Base-by-base conservation (phyloP, 2,797 vertebrate species). In the Danio choprae region DNA sequence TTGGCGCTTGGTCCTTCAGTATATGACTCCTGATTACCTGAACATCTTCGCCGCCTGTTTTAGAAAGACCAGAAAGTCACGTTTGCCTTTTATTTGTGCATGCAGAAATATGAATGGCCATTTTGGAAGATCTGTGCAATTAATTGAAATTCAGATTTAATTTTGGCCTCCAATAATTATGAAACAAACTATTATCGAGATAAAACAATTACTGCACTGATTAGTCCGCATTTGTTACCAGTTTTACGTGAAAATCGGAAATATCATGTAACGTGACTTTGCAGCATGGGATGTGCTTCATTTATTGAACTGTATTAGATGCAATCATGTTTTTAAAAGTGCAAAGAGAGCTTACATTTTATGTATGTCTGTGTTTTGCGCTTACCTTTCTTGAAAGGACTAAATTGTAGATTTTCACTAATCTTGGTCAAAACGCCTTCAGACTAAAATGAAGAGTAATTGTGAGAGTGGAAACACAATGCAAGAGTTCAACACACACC, bases 1-100 rank as follows among this genome's bases (percentile, higher is more conserved):
- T 88, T 18, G 95, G 97, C 60, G 95, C 92, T 4, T 94, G 87
- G 43, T 94, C 92, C 0, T 65, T 88, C 10, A 94, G 74, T 60
- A 94, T 87, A 0, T 82, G 13, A 0, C 91, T 90, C 7, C 29
- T 89, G 10, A 98, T 4, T 0, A 15, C 43, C 87, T 89, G 88
- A 6, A 81, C 68, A 84, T 98, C 95, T 15, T 78, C 81, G 0
- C 95, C 94, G 1, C 16, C 97, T 97, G 81, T 79, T 63, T 7
- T 16, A 41, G 46, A 63, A 18, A 22, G 13, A 36, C 4, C 11
- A 43, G 10, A 48, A 48, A 12, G 12, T 62, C 10, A 36, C 48
- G 46, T 5, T 41, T 51, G 1, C 63, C 11, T 44, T 13, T 7
- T 15, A 46, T 43, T 44, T 58, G 12, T 44, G 12, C 12, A 22